Percentiles rank a stretch among this genome's conserved stretches.
Conservation (phyloP, 2,888 invertebrate genomes). For the Lasioglossum figueresi region DNA sequence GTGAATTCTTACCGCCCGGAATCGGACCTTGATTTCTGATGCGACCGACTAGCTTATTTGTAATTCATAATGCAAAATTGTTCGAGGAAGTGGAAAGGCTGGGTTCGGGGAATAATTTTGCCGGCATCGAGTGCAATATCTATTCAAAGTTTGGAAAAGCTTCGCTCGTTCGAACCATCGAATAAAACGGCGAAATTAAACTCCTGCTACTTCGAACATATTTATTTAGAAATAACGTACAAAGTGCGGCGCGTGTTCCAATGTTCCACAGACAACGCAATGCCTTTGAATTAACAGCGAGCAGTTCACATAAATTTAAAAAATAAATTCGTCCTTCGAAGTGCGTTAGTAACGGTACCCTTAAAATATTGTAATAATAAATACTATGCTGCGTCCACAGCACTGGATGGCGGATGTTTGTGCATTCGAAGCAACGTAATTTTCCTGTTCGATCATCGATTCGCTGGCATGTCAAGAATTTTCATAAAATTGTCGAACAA, state of each 20-base stretch:
- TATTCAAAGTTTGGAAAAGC: neutral
- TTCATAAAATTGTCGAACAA: neutral
- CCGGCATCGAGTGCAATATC: neutral
- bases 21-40: slow-evolving; percentile 11
- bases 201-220: neutral
- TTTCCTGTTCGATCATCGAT: no score
- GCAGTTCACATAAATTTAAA: neutral
- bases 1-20: neutral
- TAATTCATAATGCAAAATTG: slow-evolving; percentile 56
- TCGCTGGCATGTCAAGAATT: neutral
- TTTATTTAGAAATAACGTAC: slow-evolving; percentile 38
- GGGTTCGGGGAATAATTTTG: slow-evolving; percentile 37
- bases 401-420: neutral
- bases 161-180: neutral
- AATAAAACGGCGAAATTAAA: neutral
- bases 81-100: slow-evolving; percentile 14
- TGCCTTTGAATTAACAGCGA: neutral
- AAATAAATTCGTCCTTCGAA: slow-evolving; percentile 18
- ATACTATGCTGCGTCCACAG: slow-evolving; percentile 31
- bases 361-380: slow-evolving; percentile 37
- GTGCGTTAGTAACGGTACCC: neutral
- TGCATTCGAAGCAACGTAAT: neutral
- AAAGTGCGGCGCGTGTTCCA: slow-evolving; percentile 4
- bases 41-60: slow-evolving; percentile 43
- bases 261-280: neutral